phyloP scores from a whole-genome alignment of 2,113 vertebrate species.

The Emydocephalus ijimae region DNA sequence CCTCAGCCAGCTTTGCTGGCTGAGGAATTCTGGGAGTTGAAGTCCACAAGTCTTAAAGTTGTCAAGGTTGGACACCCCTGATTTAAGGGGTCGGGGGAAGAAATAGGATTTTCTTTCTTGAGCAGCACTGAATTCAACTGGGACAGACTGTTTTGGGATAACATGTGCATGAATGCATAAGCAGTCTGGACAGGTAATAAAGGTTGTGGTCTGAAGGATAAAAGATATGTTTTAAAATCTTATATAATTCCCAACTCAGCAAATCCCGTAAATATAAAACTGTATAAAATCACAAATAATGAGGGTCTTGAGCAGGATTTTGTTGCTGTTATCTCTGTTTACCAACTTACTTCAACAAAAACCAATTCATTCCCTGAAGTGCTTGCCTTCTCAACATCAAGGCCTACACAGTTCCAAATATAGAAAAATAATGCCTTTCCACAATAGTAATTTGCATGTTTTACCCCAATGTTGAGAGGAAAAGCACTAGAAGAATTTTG shows the following conservation, averaged over 20 bases:
- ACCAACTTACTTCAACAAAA: neutral
- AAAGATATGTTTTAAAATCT: neutral
- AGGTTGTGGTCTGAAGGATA: neutral
- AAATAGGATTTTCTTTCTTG: neutral
- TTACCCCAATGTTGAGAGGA: neutral
- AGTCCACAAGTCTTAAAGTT: no score
- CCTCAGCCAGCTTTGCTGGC: no score
- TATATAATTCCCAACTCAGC: neutral
- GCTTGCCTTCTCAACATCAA: neutral
- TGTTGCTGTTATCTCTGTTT: neutral
- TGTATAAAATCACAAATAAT: neutral
- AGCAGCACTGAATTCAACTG: neutral
- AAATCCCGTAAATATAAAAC: neutral
- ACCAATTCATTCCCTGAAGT: neutral
- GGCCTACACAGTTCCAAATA: neutral
- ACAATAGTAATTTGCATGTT: neutral
- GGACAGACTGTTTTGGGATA: neutral
- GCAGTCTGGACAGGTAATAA: neutral
- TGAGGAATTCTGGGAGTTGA: no score
- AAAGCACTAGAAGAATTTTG: neutral
- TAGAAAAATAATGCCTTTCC: neutral
- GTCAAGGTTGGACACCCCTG: no score
- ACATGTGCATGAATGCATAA: neutral
- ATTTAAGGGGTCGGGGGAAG: no score
- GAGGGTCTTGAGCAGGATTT: neutral